Evolutionary conservation across 2,113 vertebrate species (phyloP).

Genomic region (Lycaon pictus): DNA sequence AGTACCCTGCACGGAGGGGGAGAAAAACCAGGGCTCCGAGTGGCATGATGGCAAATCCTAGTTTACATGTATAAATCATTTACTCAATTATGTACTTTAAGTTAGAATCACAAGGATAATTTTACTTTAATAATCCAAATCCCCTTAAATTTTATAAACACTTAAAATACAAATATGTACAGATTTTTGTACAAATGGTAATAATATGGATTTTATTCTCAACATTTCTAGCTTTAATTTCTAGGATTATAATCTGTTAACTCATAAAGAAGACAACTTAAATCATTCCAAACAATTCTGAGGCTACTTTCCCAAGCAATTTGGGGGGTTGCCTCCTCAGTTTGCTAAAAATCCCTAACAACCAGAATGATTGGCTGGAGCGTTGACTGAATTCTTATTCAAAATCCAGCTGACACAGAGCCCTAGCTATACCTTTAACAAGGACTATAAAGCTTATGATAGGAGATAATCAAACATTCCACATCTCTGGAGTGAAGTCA

Average conservation of each 20-base stretch:
- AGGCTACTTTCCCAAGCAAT: not conserved
- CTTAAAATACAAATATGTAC: not conserved
- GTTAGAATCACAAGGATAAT: not conserved
- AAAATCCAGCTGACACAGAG: not conserved
- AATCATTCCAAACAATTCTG: not conserved
- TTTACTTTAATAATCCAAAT: slow-evolving; percentile 10
- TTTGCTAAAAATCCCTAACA: slow-evolving; percentile 5
- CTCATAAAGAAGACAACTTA: not conserved
- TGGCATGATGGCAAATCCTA: not conserved
- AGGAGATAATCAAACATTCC: not conserved
- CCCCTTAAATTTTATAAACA: not conserved
- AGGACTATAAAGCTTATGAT: not conserved
- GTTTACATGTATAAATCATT: not conserved
- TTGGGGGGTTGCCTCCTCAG: not conserved
- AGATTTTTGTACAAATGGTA: not conserved
- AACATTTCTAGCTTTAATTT: slow-evolving; percentile 9
- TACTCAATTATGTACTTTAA: not conserved
- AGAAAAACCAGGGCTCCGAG: not conserved
- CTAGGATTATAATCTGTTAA: not conserved
- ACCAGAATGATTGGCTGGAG: not conserved
- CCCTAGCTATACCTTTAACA: not conserved
- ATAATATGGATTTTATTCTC: not conserved
- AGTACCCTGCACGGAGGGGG: not conserved
- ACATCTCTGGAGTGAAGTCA: not conserved
- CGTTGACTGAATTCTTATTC: not conserved